phyloP scores from a whole-genome alignment of 2,888 invertebrate species.

The Atrina japonica region DNA sequence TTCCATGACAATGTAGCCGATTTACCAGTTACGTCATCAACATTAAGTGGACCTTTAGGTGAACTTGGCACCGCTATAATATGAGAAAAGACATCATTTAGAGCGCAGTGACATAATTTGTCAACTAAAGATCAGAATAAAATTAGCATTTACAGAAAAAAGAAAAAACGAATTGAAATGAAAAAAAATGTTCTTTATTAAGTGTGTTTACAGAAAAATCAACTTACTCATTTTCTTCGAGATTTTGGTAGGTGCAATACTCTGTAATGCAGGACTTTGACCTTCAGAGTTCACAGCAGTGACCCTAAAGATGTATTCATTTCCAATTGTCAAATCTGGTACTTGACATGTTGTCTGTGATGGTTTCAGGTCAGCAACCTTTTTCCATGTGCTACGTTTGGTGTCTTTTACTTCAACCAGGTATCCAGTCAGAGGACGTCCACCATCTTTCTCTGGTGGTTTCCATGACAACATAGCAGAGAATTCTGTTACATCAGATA shows the following conservation, averaged over 20 bases:
- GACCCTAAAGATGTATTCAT: constrained; percentile 92
- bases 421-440: constrained; percentile 76
- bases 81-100: no score
- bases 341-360: constrained; percentile 77
- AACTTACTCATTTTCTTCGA: constrained; percentile 70
- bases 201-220: no score
- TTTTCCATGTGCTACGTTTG: constrained; percentile 89
- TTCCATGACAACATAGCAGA: constrained; percentile 88
- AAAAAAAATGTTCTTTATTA: no score
- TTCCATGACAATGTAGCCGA: constrained; percentile 76
- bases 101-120: no score
- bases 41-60: constrained; percentile 62
- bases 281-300: constrained; percentile 93
- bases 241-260: constrained; percentile 64
- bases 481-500: constrained; percentile 91
- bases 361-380: constrained; percentile 81
- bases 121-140: no score
- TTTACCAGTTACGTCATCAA: constrained; percentile 67
- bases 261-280: constrained; percentile 86
- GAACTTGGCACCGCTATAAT: constrained; percentile 60
- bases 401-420: constrained; percentile 86
- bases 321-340: constrained; percentile 87
- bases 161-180: no score
- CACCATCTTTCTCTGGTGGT: constrained; percentile 78
- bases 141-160: no score